These are phyloP conservation scores for Holocentrus rufus DNA, from an alignment of 2,797 vertebrate species.

Conservation along the genomic window DNA sequence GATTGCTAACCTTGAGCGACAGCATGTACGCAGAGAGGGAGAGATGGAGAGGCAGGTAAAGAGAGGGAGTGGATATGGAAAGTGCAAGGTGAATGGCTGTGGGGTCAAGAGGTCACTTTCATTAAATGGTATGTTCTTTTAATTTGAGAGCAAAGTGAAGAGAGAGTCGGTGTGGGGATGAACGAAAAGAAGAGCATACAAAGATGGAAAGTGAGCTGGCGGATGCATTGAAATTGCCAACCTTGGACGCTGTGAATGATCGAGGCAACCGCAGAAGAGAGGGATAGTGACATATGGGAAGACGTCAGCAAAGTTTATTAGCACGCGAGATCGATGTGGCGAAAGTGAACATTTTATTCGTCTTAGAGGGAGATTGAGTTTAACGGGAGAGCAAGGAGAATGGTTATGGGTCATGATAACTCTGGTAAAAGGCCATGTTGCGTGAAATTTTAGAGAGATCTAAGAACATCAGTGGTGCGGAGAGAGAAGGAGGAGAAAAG, in stretches of 20 bases:
- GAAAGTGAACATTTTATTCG: constrained; percentile 21
- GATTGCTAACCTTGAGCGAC: constrained; percentile 44
- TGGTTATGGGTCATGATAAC: constrained; percentile 33
- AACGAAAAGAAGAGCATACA: too few species aligned
- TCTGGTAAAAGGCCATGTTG: neutral
- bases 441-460: constrained; percentile 16
- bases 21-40: constrained; percentile 4
- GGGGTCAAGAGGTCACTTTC: neutral
- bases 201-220: neutral
- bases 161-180: neutral
- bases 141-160: neutral
- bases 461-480: neutral
- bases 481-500: constrained; percentile 29
- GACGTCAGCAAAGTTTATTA: constrained; percentile 1
- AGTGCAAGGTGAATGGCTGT: constrained; percentile 10
- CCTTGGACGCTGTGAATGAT: neutral
- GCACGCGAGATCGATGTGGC: neutral
- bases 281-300: neutral
- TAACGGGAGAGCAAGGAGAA: constrained; percentile 11
- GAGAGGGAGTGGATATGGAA: neutral
- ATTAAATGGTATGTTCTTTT: neutral
- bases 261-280: too few species aligned
- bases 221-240: neutral
- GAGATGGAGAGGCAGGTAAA: neutral
- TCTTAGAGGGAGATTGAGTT: constrained; percentile 23